These are phyloP conservation scores for Sebastes nivosus DNA, from an alignment of 2,797 vertebrate species.

Conservation along the genomic window DNA sequence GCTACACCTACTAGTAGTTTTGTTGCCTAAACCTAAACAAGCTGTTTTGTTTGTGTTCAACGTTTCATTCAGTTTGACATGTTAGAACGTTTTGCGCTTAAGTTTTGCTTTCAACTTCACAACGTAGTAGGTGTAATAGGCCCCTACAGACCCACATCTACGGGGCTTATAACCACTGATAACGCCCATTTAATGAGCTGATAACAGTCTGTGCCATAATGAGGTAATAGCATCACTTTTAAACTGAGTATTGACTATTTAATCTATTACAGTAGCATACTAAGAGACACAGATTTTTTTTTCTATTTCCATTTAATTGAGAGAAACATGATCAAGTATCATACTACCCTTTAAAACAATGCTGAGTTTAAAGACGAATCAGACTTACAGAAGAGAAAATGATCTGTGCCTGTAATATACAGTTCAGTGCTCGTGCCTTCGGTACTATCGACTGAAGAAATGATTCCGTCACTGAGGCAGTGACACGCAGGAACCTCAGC, in stretches of 20 bases:
- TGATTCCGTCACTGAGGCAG: background rate
- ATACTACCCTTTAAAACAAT: background rate
- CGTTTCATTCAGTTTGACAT: too few relatives aligned
- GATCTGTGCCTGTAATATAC: background rate
- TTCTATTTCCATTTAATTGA: background rate
- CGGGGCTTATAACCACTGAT: background rate
- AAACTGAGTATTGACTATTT: background rate
- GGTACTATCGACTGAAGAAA: background rate
- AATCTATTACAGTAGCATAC: background rate
- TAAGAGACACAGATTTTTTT: background rate
- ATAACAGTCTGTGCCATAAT: too few relatives aligned
- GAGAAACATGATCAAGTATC: background rate
- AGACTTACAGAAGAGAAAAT: background rate
- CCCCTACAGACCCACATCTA: background rate
- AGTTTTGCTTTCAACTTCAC: too few relatives aligned
- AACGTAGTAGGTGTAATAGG: too few relatives aligned
- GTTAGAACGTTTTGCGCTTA: too few relatives aligned
- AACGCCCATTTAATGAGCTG: too few relatives aligned
- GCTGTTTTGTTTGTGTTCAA: too few relatives aligned
- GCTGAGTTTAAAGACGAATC: background rate
- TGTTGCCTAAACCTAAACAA: too few relatives aligned
- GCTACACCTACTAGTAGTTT: too few relatives aligned
- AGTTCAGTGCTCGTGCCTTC: background rate
- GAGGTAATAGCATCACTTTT: background rate
- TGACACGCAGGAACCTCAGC: background rate